phyloP scores from a whole-genome alignment of 1,140 invertebrate genomes.

The Apocrypta bakeri region DNA sequence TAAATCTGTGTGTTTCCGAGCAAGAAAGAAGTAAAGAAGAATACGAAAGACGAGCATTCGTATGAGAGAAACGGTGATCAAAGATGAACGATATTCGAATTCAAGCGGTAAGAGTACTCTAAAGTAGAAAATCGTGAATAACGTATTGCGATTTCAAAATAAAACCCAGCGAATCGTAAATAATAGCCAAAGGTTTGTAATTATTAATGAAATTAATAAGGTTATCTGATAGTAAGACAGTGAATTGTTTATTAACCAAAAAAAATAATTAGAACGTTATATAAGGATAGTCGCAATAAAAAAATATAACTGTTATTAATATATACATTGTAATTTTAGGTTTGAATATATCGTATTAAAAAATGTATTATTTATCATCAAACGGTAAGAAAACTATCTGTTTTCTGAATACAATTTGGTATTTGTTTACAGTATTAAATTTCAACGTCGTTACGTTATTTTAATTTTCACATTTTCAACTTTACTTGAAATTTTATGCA shows the following conservation, averaged over 20 bases:
- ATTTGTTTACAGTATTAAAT: background rate
- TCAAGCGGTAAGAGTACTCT: background rate
- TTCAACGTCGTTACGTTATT: too few species aligned
- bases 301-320: background rate
- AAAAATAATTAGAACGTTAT: background rate
- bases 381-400: background rate
- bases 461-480: too few species aligned
- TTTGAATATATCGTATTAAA: background rate
- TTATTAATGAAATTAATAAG: too few species aligned
- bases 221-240: too few species aligned
- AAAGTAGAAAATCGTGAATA: background rate
- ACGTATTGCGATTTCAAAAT: too few species aligned
- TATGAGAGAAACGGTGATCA: background rate
- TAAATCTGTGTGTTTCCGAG: background rate
- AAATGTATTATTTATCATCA: background rate
- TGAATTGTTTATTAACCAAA: too few species aligned
- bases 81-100: conserved; percentile 7
- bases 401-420: background rate
- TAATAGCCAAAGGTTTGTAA: too few species aligned
- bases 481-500: too few species aligned
- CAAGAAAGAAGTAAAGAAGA: background rate
- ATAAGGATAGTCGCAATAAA: background rate
- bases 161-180: too few species aligned
- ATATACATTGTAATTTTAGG: background rate
- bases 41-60: background rate